Evolutionary conservation across 1,140 invertebrate genomes (phyloP), one percentile per base, ranked within the genome.

Genomic region (Drosophila suzukii): DNA sequence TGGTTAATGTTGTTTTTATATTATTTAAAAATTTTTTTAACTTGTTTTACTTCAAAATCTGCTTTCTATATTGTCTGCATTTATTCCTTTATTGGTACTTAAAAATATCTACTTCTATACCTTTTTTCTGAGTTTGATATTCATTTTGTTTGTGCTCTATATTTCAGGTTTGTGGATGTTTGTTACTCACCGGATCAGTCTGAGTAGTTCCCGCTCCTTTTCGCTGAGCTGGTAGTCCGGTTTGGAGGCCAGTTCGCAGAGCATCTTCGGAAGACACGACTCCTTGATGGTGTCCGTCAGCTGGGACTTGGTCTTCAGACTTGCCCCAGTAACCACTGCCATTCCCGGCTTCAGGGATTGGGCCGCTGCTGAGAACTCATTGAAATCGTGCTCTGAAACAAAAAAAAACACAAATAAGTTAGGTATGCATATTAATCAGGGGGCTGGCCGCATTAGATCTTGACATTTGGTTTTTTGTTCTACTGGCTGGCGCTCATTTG

Each of bases 211-310:
- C 74, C 94, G 94, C 85, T 96, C 96, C 81, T 95, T 95, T 71
- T 96, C 95, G 27, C 94, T 95, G n/a, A 96, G 91, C 68, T 78
- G 94, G 93, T 88, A 95, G 93, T 86, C 95, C 92, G 46, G 94
- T 93, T 62, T 95, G 93, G 62, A 95, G 93, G 82, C 95, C 88
- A 97, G 89, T 92, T 97, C 96, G 81, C 96, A 97, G 30, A 97
- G 95, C 76, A 96, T 93, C 93, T 96, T 96, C 1, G 96, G 96
- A 58, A 97, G 92, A 92, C 96, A 96, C 6, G 94, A 91, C 43
- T 92, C 91, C 67, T 91, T 92, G 51, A 92, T 92, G 51, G 91
- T 88, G 63, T 91, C 91, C 41, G 91, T 75, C 4, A 92, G 61
- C 55, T 91, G 85, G 13, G 89, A 65, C 53, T 91, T 92, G 12